phyloP scores from a whole-genome alignment of 2,888 invertebrate genomes.

The Acrobasis repandana region DNA sequence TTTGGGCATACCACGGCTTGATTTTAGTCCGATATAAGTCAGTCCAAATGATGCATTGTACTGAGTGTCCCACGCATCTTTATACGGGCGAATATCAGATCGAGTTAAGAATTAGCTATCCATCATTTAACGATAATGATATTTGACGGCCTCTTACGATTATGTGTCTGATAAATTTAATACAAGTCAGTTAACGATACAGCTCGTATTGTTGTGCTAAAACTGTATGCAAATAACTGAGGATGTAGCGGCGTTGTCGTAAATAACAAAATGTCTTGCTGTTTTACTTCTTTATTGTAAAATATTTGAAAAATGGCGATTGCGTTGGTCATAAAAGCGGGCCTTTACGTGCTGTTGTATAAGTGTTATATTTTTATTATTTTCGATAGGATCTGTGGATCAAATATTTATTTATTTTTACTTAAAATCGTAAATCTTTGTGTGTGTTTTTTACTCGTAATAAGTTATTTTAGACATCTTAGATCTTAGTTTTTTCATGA shows the following conservation, averaged over 20 bases:
- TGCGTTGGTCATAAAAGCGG: background rate
- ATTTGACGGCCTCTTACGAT: conserved; percentile 74
- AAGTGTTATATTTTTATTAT: no score
- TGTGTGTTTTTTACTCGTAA: no score
- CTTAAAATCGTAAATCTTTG: no score
- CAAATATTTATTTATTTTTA: no score
- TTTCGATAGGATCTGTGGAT: no score
- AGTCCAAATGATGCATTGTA: conserved; percentile 74
- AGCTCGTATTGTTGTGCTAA: conserved; percentile 30
- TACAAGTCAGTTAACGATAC: conserved; percentile 40
- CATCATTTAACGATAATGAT: conserved; percentile 77
- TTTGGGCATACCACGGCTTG: conserved; percentile 36
- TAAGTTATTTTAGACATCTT: no score
- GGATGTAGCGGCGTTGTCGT: conserved; percentile 23
- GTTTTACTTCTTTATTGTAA: conserved; percentile 13
- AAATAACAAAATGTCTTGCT: conserved; percentile 11
- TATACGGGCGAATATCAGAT: conserved; percentile 69
- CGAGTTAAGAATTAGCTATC: conserved; percentile 70
- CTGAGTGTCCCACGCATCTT: conserved; percentile 75
- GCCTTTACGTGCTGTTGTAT: background rate
- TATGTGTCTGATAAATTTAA: conserved; percentile 61
- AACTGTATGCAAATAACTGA: conserved; percentile 26
- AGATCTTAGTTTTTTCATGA: no score
- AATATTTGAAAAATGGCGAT: background rate
- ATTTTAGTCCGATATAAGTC: conserved; percentile 41